Evolutionary conservation across 2,888 invertebrate species (phyloP), one percentile per base, ranked within the genome.

Genomic region (Cremastinae sp.): DNA sequence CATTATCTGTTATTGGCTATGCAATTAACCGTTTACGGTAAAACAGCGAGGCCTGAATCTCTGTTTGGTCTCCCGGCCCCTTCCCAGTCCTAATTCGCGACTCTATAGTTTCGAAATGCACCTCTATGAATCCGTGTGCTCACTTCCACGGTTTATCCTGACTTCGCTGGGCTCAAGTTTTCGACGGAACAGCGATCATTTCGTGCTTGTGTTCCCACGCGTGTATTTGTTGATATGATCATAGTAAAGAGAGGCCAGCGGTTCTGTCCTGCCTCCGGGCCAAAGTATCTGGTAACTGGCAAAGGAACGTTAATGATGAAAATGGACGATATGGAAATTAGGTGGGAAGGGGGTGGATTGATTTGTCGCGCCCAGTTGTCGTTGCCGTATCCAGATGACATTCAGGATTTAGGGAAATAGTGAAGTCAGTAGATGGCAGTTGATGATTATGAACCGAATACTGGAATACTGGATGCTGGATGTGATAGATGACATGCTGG

Each of bases 1-100:
- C 87, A 89, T 89, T 89, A 89, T 89, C 89, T 89, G 89, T 88
- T 89, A 89, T 89, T 89, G 89, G 88, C 87, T 88, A 88, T 88
- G 87, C 88, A 88, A 89, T 88, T 89, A 89, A 87, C 85, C 88
- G 88, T 86, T 89, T 88, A 87, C 86, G 83, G 84, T 87, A 86
- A 87, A 88, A 86, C 85, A 86, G 78, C 75, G 73, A 62, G 68
- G 65, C 78, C 70, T 58, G 58, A 59, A 35, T 64, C 68, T 64
- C 71, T 61, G 51, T 35, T 66, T 49, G 39, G 39, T 41, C 69
- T 49, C 47, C 35, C 37, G 14, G 45, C 61, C 59, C 12, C 62
- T 28, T 28, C 56, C 62, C 45, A 51, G 65, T 61, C 64, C 76
- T 74, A 56, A 79, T 77, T 70, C 78, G 74, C 69, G 49, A 45